Evolutionary conservation across 2,888 invertebrate genomes (phyloP).

Genomic region (Monochamus alternatus): DNA sequence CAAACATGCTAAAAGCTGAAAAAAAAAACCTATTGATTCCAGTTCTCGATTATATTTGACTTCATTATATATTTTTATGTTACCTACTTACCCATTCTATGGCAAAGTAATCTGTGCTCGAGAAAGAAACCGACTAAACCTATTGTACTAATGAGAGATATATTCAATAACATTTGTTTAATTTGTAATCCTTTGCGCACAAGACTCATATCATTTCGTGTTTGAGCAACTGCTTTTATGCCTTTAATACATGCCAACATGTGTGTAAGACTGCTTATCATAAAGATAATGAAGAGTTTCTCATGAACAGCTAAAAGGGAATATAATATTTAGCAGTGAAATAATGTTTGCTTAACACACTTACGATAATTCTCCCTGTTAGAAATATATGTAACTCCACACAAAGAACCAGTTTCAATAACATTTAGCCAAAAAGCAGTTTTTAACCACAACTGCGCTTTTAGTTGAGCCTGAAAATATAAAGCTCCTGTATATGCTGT

Average conservation of each 20-base stretch:
- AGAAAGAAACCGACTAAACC: slow-evolving; percentile 92
- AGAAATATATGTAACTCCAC: slow-evolving; percentile 94
- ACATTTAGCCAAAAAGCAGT: slow-evolving; percentile 88
- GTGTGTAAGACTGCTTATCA: slow-evolving; percentile 87
- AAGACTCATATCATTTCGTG: slow-evolving; percentile 58
- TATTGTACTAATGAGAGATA: slow-evolving; percentile 85
- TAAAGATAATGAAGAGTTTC: slow-evolving; percentile 92
- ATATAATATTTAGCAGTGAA: neutral
- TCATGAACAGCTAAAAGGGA: slow-evolving; percentile 87
- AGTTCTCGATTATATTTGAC: neutral
- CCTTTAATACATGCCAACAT: slow-evolving; percentile 84
- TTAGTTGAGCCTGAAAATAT: slow-evolving; percentile 71
- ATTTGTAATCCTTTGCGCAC: slow-evolving; percentile 61
- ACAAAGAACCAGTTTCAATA: slow-evolving; percentile 88
- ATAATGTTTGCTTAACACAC: slow-evolving; percentile 66
- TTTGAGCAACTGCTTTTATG: slow-evolving; percentile 65
- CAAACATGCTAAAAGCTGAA: slow-evolving; percentile 96
- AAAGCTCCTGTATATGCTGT: neutral
- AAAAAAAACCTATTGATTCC: slow-evolving; percentile 54
- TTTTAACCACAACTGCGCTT: slow-evolving; percentile 78
- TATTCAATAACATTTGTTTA: slow-evolving; percentile 84
- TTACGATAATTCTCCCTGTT: slow-evolving; percentile 97
- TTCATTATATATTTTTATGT: neutral
- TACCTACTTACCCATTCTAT: slow-evolving; percentile 84
- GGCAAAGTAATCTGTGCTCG: slow-evolving; percentile 90